phyloP scores from a whole-genome alignment of 37 sponge, comb jelly and placozoan genomes.

The Halichondria panicea region DNA sequence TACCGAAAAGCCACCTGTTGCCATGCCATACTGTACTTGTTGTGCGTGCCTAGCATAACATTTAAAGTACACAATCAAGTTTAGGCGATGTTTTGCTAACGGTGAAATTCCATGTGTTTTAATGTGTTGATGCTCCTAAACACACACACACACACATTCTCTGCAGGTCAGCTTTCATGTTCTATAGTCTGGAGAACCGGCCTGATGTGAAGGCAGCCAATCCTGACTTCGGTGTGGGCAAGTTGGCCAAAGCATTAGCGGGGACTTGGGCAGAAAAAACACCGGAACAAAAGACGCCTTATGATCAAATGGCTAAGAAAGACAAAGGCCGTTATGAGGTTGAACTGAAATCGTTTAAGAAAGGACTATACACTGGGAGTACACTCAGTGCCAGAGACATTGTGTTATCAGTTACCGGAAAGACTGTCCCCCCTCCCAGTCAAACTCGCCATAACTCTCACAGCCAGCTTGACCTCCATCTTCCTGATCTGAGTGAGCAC shows the following conservation, averaged over 20 bases:
- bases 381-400: conserved; percentile 16
- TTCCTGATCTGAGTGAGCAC: neutral
- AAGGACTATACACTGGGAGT: conserved; percentile 45
- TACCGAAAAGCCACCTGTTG: too few species aligned
- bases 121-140: neutral
- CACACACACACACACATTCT: conserved; percentile 23
- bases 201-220: conserved; percentile 62
- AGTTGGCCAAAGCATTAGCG: conserved; percentile 74
- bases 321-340: conserved; percentile 79
- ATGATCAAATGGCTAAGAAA: conserved; percentile 56
- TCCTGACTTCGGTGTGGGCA: conserved; percentile 58
- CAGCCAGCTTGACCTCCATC: neutral
- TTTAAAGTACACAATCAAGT: too few species aligned
- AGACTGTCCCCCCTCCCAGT: conserved; percentile 25
- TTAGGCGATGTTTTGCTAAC: too few species aligned
- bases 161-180: conserved; percentile 88
- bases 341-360: conserved; percentile 70
- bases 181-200: conserved; percentile 69
- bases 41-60: too few species aligned
- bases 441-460: too few species aligned
- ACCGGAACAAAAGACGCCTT: conserved; percentile 51
- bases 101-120: too few species aligned
- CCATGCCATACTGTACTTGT: too few species aligned
- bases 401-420: conserved; percentile 14
- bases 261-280: conserved; percentile 62